Evolutionary conservation across 2,797 vertebrate species (phyloP).

Genomic region (Leontopithecus rosalia): DNA sequence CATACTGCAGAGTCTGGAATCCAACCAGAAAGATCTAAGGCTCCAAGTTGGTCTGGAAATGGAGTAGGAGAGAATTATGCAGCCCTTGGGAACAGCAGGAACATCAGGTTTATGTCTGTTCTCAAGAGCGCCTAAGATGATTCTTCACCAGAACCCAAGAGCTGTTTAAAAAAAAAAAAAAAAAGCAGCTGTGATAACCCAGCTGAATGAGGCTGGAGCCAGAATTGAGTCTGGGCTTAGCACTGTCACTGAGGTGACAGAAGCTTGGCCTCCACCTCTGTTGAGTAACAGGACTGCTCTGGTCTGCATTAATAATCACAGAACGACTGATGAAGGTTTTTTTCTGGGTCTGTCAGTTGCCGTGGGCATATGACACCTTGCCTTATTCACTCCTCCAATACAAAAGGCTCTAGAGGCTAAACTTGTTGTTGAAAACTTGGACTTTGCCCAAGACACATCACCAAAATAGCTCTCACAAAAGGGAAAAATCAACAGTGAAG

Average conservation of each 20-base stretch:
- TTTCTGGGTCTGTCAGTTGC: background rate
- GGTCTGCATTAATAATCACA: no score
- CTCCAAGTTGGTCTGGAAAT: background rate
- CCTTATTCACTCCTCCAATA: background rate
- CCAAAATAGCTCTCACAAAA: conserved; percentile 44
- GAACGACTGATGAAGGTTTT: accelerated
- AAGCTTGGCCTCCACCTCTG: no score
- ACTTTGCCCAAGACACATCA: background rate
- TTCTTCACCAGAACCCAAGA: background rate
- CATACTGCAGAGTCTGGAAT: background rate
- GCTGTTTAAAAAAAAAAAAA: background rate
- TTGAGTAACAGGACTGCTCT: background rate
- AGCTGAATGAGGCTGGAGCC: background rate
- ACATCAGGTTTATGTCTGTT: background rate
- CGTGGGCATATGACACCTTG: background rate
- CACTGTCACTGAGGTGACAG: background rate
- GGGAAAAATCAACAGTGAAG: background rate
- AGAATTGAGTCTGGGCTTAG: background rate
- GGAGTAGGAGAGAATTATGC: background rate
- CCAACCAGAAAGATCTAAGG: background rate
- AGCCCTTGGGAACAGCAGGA: background rate
- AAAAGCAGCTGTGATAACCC: background rate
- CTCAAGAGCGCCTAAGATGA: background rate
- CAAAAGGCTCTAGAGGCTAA: background rate
- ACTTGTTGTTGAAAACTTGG: background rate